Evolutionary conservation across 2,888 invertebrate genomes (phyloP), one percentile per base, ranked within the genome.

Genomic region (Herminia tarsipennalis): DNA sequence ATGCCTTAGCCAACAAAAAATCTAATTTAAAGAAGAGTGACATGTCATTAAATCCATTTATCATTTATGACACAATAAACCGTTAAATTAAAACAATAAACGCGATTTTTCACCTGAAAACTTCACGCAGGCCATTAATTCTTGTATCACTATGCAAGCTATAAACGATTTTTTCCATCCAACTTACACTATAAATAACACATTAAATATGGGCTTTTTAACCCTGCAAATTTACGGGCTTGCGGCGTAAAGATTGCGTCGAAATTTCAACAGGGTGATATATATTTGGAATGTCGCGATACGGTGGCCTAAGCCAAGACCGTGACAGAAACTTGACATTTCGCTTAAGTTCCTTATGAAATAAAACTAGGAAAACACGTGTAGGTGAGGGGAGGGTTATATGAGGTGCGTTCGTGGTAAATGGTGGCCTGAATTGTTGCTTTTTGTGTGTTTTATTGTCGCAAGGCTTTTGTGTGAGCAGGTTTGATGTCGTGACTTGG

Each of bases 251-350:
- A 40, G 56, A 64, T 63, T 64, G 34, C 46, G 56, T 54, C 46
- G 51, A 63, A 60, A 64, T 51, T 64, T 54, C 54, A 60, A 56
- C 56, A 34, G 10, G 9, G 34, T 14, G 21, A 60, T 45, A 56
- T 63, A 47, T 60, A 63, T 47, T 60, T 44, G 41, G 29, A 47
- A 60, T 49, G 44, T 60, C 17, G 55, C 47, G 47, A 56, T 59
- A 56, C 50, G 45, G 37, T 38, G 20, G 52, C 56, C 66, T 52
- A 57, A 54, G 46, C 55, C 24, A 49, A 35, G n/a, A 50, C 36
- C 56, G 49, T 49, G 40, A 44, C 44, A 48, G 45, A 56, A 62
- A 64, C 65, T 62, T 70, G 72, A 67, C 64, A 71, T 73, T 71
- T 68, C 52, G 62, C 52, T 68, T 36, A 56, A 58, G 45, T 52